Base-by-base conservation (phyloP, 2,797 vertebrate species). In the Taenioides sp. region DNA sequence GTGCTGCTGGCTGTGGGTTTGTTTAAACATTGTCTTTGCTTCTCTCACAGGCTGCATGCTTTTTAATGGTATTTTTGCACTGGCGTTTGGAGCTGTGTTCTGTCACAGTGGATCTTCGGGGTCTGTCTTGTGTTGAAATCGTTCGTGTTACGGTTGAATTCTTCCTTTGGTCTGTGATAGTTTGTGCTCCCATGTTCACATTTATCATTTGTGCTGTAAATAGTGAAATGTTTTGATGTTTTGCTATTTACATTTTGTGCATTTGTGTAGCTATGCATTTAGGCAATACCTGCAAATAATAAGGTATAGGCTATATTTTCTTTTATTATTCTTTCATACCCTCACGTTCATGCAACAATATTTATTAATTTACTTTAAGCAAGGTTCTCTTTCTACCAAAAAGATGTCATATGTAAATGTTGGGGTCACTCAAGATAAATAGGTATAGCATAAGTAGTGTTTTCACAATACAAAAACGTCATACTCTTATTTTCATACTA, bases 1-100 rank as follows among this genome's bases (percentile, higher is more conserved):
- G 79, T 72, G 50, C 72, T 37, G 18, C 0, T 40, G 58, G 76
- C 63, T 74, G 62, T 23, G 25, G 82, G 80, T 80, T 78, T 69
- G 76, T 82, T 76, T 70, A 65, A 71, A 57, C 25, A 1, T 58
- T 49, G 10, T 63, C 67, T 3, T 73, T 18, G 65, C 70, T 69
- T 28, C 34, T 69, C 77, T 75, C 80, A 64, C 73, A 74, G n/a
- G 59, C 69, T 70, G 74, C 59, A 6, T 65, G 63, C 75, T 20
- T 67, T 34, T 20, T 54, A 37, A 6, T 67, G 68, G 61, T 68
- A 71, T 75, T 23, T 3, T 40, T 1, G 65, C 70, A 77, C 25
- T 78, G 68, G 23, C 61, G 74, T 75, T 69, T 72, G 78, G 60
- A 7, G 72, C 70, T 78, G 68, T 22, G n/a, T 37, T 2, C 40